These are phyloP conservation scores for Sialis fuliginosa DNA, from an alignment of 2,888 invertebrate genomes.

Conservation along the genomic window DNA sequence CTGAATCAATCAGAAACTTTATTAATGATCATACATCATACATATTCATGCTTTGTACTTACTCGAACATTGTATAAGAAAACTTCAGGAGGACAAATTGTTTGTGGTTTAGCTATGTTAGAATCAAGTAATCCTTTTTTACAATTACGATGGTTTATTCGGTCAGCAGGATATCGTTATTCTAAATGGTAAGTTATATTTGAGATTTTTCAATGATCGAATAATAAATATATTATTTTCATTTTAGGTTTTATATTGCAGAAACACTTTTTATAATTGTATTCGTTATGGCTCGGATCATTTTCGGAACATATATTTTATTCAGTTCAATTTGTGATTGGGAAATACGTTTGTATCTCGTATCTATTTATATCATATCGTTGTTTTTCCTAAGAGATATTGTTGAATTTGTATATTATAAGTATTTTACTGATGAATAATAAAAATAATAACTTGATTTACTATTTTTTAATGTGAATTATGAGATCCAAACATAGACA, in stretches of 20 bases:
- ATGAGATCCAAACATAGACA: no score
- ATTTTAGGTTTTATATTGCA: constrained; percentile 23
- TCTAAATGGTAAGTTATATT: constrained; percentile 13
- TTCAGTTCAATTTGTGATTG: constrained; percentile 25
- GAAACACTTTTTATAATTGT: constrained; percentile 31
- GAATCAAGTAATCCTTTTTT: constrained; percentile 44
- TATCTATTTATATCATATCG: constrained; percentile 20
- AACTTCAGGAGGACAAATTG: constrained; percentile 31
- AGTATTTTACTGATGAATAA: not conserved
- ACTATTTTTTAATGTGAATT: no score
- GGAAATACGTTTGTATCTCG: constrained; percentile 18
- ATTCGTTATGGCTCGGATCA: constrained; percentile 31
- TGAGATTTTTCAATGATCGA: not conserved
- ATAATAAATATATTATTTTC: not conserved
- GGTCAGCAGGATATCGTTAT: constrained; percentile 29
- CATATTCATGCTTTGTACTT: constrained; percentile 31
- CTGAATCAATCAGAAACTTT: constrained; percentile 29
- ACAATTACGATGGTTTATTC: constrained; percentile 42
- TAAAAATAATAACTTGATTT: not conserved
- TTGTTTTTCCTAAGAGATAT: constrained; percentile 21
- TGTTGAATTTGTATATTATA: constrained; percentile 9
- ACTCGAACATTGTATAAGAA: constrained; percentile 30
- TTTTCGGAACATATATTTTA: constrained; percentile 32
- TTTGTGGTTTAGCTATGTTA: constrained; percentile 35
- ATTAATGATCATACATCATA: constrained; percentile 37